A percentile compares a stretch with the other conserved stretches of the same genome.
Conservation (phyloP, 1,140 invertebrate genomes). For the Drosophila dunni region DNA sequence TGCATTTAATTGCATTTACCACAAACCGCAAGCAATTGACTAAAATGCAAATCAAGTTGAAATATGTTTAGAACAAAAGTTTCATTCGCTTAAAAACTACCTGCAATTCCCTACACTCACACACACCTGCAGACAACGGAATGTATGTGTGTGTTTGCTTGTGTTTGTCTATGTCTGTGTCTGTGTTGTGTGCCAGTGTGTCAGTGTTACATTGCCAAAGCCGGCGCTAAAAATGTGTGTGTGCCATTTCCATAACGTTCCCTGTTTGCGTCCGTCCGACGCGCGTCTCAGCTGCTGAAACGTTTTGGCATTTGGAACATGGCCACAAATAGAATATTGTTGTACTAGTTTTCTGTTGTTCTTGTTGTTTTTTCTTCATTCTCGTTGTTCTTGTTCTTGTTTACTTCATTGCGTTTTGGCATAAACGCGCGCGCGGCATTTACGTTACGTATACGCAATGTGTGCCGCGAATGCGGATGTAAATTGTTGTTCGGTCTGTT, state of each 20-base stretch:
- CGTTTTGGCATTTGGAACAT: conserved; percentile 42
- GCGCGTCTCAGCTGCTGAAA: conserved; percentile 22
- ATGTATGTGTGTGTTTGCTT: not conserved
- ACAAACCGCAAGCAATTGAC: conserved; percentile 15
- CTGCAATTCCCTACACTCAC: not conserved
- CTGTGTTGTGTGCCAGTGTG: conserved; percentile 34
- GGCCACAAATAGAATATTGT: conserved; percentile 48
- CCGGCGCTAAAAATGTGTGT: conserved; percentile 31
- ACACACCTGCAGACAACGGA: not conserved
- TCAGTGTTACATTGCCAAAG: conserved; percentile 56
- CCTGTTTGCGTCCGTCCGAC: not conserved
- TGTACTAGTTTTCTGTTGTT: conserved; percentile 33
- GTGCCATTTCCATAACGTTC: conserved; percentile 1
- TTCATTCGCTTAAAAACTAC: not conserved
- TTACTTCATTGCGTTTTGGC: conserved; percentile 47
- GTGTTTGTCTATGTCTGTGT: conserved; percentile 3
- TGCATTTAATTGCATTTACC: conserved; percentile 6
- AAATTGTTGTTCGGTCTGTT: conserved; percentile 9
- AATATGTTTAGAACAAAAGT: conserved; percentile 10
- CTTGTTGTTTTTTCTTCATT: conserved; percentile 6
- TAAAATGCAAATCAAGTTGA: conserved; percentile 20
- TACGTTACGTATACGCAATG: conserved; percentile 49
- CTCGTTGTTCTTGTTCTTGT: conserved; percentile 14
- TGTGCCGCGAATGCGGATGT: conserved; percentile 38
- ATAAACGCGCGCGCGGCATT: conserved; percentile 45